A percentile compares a stretch with the other conserved stretches of the same genome.
phyloP scores from a whole-genome alignment of 2,888 invertebrate genomes.

The Drosophila gaucha region DNA sequence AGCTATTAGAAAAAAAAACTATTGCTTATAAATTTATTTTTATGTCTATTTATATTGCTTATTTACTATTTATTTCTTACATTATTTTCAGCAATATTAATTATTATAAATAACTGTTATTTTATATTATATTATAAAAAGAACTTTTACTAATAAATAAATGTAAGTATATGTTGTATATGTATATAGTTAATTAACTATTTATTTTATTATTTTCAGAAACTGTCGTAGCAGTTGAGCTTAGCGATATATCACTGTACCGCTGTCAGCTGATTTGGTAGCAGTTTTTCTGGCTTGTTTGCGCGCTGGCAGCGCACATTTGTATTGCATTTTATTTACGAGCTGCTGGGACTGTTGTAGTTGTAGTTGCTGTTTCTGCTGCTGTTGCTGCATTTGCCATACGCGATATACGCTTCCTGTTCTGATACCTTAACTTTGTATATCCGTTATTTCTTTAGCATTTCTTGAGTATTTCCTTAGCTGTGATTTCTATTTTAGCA shows the following conservation, averaged over 20 bases:
- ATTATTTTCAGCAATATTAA: no score
- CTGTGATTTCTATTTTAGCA: constrained; percentile 73
- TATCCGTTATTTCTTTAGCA: constrained; percentile 73
- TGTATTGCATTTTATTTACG: constrained; percentile 78
- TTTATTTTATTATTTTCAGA: neutral
- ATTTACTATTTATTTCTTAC: no score
- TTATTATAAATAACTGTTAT: no score
- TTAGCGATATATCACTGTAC: constrained; percentile 53
- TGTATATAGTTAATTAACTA: neutral
- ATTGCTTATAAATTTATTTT: no score
- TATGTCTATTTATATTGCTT: no score
- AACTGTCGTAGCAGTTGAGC: neutral
- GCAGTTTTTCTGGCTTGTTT: constrained; percentile 57
- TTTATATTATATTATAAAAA: no score
- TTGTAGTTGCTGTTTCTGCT: constrained; percentile 6
- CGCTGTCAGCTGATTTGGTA: constrained; percentile 60
- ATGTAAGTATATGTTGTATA: no score
- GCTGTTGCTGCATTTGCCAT: constrained; percentile 52
- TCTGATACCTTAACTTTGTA: constrained; percentile 79
- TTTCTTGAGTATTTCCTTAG: constrained; percentile 49
- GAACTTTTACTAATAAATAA: no score
- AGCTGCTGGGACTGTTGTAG: constrained; percentile 38
- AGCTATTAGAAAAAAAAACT: no score
- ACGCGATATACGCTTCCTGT: constrained; percentile 76
- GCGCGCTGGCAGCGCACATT: constrained; percentile 58